These are phyloP conservation scores for Linurgus olivaceus DNA, from an alignment of 2,797 vertebrate species.

Conservation along the genomic window DNA sequence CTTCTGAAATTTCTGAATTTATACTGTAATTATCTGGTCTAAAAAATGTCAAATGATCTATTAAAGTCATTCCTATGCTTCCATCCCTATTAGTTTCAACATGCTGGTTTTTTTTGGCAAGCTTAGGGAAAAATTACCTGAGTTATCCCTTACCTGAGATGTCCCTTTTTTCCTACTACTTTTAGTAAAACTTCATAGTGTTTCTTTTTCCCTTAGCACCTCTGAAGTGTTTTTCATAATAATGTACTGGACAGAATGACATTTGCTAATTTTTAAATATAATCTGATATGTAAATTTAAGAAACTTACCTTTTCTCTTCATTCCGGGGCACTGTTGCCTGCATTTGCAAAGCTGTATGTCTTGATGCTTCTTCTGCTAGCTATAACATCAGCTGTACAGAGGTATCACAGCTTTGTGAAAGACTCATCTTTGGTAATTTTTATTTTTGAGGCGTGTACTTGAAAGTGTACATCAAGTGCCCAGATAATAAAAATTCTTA, in stretches of 20 bases:
- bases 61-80: not conserved
- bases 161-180: not conserved
- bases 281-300: not conserved
- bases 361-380: not conserved
- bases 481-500: not conserved
- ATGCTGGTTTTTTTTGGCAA: not conserved
- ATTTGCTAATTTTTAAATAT: not conserved
- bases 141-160: not conserved
- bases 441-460: not conserved
- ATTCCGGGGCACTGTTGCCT: not conserved
- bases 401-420: not conserved
- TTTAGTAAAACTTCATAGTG: not conserved
- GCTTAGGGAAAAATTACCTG: not conserved
- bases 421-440: not conserved
- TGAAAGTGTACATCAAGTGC: not conserved
- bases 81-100: not conserved
- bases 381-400: not conserved
- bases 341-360: not conserved
- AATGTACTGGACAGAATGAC: not conserved
- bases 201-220: not conserved
- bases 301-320: not conserved
- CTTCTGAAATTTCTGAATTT: not conserved
- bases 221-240: not conserved
- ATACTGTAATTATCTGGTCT: not conserved
- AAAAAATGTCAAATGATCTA: not conserved